A percentile compares a stretch with the other conserved stretches of the same genome.
These are phyloP conservation scores for Heliconius hermathena DNA, from an alignment of 1,140 invertebrate genomes.

Conservation along the genomic window DNA sequence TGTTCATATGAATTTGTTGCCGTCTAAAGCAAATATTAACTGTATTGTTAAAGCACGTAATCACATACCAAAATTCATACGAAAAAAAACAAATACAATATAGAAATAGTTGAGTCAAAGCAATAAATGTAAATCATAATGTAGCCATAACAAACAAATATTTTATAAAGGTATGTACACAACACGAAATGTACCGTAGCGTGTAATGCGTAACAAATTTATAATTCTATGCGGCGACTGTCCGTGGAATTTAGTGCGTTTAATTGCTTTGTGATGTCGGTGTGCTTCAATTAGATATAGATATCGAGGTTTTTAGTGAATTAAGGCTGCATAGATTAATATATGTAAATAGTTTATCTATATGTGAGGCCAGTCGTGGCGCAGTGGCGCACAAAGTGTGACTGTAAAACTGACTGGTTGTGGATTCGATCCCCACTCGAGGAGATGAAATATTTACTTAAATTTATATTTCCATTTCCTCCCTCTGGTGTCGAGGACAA, in stretches of 20 bases:
- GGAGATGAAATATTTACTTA: too few relatives aligned
- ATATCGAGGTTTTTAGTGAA: not conserved
- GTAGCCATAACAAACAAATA: constrained; percentile 12
- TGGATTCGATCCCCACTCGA: too few relatives aligned
- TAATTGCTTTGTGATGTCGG: constrained; percentile 46
- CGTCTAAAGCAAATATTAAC: not conserved
- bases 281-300: constrained; percentile 27
- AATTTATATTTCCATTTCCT: too few relatives aligned
- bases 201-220: constrained; percentile 59
- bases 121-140: constrained; percentile 14
- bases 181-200: constrained; percentile 52
- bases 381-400: too few relatives aligned
- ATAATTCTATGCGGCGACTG: constrained; percentile 47
- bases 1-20: not conserved
- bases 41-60: not conserved
- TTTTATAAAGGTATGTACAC: constrained; percentile 40
- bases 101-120: not conserved
- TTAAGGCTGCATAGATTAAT: not conserved
- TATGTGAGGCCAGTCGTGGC: too few relatives aligned
- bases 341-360: not conserved
- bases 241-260: constrained; percentile 54
- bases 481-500: too few relatives aligned
- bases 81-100: not conserved
- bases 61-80: not conserved
- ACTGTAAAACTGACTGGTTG: too few relatives aligned